phyloP scores from a whole-genome alignment of 1,140 invertebrate genomes.

The Drosophila sproati region DNA sequence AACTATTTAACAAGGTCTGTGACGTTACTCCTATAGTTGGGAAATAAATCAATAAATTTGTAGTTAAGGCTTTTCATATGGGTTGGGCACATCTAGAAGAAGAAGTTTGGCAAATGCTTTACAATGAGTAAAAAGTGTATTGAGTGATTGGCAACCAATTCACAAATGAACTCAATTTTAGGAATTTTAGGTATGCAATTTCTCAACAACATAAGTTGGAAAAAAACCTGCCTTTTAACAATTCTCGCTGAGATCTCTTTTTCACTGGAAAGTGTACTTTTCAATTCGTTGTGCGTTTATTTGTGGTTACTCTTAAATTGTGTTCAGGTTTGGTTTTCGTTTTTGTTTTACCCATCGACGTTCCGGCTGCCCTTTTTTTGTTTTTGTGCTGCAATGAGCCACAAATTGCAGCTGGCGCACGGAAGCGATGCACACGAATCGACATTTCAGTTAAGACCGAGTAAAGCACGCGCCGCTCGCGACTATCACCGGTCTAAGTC shows the following conservation, averaged over 20 bases:
- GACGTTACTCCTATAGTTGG: not conserved
- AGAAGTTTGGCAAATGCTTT: too few relatives aligned
- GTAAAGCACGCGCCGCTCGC: constrained; percentile 76
- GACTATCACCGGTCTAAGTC: constrained; percentile 24
- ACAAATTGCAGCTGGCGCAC: constrained; percentile 81
- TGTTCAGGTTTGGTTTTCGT: constrained; percentile 42
- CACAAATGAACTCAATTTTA: too few relatives aligned
- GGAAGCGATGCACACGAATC: constrained; percentile 70
- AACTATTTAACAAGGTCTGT: constrained; percentile 8
- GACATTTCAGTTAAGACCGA: constrained; percentile 35
- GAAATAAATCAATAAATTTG: not conserved
- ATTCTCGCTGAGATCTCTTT: not conserved
- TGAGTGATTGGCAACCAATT: too few relatives aligned
- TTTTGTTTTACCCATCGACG: constrained; percentile 42
- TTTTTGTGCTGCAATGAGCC: constrained; percentile 52
- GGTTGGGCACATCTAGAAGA: too few relatives aligned
- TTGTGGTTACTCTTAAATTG: constrained; percentile 14
- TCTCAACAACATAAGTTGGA: too few relatives aligned
- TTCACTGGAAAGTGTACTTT: constrained; percentile 7
- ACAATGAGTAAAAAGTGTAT: too few relatives aligned
- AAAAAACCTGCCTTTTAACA: too few relatives aligned
- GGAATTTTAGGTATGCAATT: too few relatives aligned
- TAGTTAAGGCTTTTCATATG: too few relatives aligned
- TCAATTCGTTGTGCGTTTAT: not conserved
- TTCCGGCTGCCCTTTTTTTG: constrained; percentile 63